Evolutionary conservation across 1,140 invertebrate genomes (phyloP), one percentile per base, ranked within the genome.

Genomic region (Eurosta solidaginis): DNA sequence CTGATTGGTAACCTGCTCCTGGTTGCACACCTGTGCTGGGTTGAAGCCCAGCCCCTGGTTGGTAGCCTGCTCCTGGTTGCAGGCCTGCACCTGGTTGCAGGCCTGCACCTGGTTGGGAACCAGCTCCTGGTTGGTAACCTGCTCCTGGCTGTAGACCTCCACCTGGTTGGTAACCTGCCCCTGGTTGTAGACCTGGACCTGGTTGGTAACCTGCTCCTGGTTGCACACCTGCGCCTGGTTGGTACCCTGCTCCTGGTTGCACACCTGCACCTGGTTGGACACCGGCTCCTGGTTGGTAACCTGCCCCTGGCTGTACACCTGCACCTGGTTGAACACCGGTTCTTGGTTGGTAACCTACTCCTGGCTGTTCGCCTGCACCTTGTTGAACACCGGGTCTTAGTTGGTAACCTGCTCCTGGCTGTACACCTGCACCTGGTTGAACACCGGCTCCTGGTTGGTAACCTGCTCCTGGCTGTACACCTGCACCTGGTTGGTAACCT

Each of bases 301-400:
- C 45, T 49, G 45, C 45, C 3, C 45, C 45, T 12, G 45, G 7
- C n/a, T 79, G 82, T 2, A 5, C 0, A 27, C 81, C 80, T 6
- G 73, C 54, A 7, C 80, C 79, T n/a, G n/a, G n/a, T n/a, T n/a
- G n/a, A n/a, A n/a, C n/a, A n/a, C n/a, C n/a, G n/a, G n/a, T n/a
- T n/a, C n/a, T n/a, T n/a, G n/a, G n/a, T n/a, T n/a, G n/a, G n/a
- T n/a, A n/a, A n/a, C n/a, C n/a, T n/a, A n/a, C n/a, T 7, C 22
- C 29, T 59, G 12, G 25, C 14, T 79, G 78, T 59, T 68, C n/a
- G 10, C 27, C 59, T 33, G 74, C 12, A 40, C 78, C 79, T 74
- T 75, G 78, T 49, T 80, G 79, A 63, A 6, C n/a, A 20, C 74
- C 54, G 4, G 40, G 6, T 22, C 79, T 80, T 40, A 74, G 68